Conservation (phyloP, 2,113 vertebrate species). For the Glareola pratincola region DNA sequence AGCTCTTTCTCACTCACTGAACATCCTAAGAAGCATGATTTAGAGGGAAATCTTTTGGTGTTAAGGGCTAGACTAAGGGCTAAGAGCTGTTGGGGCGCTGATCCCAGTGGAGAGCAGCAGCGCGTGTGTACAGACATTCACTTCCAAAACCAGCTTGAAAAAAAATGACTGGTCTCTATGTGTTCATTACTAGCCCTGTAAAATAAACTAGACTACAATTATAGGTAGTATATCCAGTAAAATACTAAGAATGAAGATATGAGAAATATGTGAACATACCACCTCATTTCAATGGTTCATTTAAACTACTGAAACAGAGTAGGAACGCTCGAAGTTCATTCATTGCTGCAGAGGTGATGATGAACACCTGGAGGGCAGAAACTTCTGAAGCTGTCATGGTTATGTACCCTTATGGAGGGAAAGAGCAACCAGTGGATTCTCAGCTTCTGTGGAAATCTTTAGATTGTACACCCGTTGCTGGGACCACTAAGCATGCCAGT, state of each 20-base stretch:
- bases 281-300: not conserved
- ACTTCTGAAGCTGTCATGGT: not conserved
- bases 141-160: not conserved
- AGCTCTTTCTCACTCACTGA: not conserved
- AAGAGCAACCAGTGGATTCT: not conserved
- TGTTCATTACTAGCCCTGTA: not conserved
- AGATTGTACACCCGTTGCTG: not conserved
- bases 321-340: not conserved
- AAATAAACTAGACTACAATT: not conserved
- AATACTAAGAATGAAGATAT: not conserved
- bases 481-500: not conserved
- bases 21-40: not conserved
- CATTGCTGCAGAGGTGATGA: not conserved
- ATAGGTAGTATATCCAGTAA: not conserved
- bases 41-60: not conserved
- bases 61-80: not conserved
- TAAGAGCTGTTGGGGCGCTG: not conserved
- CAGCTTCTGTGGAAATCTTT: not conserved
- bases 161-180: not conserved
- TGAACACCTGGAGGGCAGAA: not conserved
- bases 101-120: not conserved
- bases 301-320: not conserved
- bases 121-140: not conserved
- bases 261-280: not conserved
- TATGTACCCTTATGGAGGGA: not conserved